Percentiles rank a stretch among this genome's conserved stretches.
Evolutionary conservation across 2,113 vertebrate genomes (phyloP).

Genomic region (Ceuthmochares aereus): DNA sequence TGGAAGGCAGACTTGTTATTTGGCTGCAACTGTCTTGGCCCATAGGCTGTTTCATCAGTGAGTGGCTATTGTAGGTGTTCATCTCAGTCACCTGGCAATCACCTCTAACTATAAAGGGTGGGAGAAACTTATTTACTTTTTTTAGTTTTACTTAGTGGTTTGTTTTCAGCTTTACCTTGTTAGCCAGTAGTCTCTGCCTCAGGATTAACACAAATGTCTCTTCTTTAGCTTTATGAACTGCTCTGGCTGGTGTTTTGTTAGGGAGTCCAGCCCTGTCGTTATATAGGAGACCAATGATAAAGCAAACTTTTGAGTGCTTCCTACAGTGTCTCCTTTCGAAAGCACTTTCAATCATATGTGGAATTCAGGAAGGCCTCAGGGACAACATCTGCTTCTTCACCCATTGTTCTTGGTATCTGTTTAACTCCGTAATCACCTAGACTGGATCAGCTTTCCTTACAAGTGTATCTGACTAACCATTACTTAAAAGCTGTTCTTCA

Average conservation of each 20-base stretch:
- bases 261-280: neutral
- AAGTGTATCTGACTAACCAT: neutral
- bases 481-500: neutral
- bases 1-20: neutral
- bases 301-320: neutral
- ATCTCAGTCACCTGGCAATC: neutral
- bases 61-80: neutral
- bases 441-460: neutral
- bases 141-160: neutral
- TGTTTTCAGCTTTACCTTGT: neutral
- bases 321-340: neutral
- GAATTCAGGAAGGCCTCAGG: neutral
- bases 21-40: neutral
- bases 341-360: neutral
- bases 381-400: neutral
- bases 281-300: neutral
- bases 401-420: neutral
- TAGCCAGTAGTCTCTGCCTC: neutral
- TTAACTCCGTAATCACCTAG: neutral
- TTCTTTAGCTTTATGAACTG: neutral
- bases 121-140: neutral
- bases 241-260: neutral
- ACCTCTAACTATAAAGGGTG: neutral
- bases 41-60: neutral
- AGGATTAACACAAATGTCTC: neutral